Evolutionary conservation across 2,113 vertebrate genomes (phyloP).

Genomic region (Alethe diademata): DNA sequence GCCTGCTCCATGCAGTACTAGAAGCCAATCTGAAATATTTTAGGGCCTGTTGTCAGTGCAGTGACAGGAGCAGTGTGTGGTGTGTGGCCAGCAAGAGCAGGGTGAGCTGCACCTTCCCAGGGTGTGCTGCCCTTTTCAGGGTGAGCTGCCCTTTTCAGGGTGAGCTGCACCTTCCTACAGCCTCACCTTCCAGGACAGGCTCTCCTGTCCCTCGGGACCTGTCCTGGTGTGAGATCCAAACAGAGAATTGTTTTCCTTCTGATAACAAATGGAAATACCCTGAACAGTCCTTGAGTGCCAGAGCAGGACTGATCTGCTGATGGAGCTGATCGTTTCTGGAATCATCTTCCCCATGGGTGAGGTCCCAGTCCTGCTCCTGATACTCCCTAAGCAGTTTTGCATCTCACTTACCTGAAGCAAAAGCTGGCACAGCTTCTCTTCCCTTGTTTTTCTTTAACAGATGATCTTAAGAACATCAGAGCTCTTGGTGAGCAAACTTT

Average conservation of each 20-base stretch:
- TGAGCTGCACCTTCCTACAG: rapidly evolving
- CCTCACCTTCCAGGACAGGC: neutral
- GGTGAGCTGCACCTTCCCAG: rapidly evolving
- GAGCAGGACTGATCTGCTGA: rapidly evolving
- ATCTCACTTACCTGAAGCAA: neutral
- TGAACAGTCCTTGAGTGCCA: neutral
- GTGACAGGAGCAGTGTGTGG: neutral
- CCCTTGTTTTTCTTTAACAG: neutral
- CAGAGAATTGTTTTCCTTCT: neutral
- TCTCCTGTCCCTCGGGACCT: rapidly evolving
- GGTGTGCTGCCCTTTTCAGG: too few relatives aligned
- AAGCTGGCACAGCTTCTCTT: neutral
- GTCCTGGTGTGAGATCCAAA: neutral
- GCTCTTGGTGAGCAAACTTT: neutral
- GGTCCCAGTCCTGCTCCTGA: neutral
- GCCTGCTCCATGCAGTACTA: neutral
- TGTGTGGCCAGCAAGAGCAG: rapidly evolving
- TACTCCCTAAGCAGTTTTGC: neutral
- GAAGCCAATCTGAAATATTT: constrained; percentile 21
- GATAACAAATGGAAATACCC: neutral
- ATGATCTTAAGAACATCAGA: neutral
- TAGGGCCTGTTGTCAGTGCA: neutral
- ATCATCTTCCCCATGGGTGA: neutral
- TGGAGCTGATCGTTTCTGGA: rapidly evolving
- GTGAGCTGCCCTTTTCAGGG: rapidly evolving